Conservation (phyloP, 92 coral and sea anemone species). For the Montipora capitata region DNA sequence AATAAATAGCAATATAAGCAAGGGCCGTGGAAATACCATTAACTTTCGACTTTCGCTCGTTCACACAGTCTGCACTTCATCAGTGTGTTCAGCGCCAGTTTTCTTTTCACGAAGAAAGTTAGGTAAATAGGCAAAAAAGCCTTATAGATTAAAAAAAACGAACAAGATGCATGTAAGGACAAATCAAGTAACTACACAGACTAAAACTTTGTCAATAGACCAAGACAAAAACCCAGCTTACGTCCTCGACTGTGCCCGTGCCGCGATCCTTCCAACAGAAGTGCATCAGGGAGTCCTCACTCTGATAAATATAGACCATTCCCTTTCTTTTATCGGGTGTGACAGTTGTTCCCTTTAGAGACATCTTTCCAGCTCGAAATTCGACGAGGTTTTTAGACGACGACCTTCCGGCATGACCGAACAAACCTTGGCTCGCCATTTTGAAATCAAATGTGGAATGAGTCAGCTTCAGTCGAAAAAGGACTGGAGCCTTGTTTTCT, state of each 20-base stretch:
- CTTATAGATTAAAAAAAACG: neutral
- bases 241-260: conserved; percentile 94
- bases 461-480: conserved; percentile 15
- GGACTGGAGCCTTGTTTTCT: neutral
- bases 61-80: too few relatives aligned
- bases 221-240: conserved; percentile 42
- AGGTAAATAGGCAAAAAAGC: too few relatives aligned
- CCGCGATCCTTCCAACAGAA: conserved; percentile 99
- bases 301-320: conserved; percentile 93
- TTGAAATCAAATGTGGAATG: conserved; percentile 51
- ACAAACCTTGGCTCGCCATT: conserved; percentile 90
- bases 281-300: conserved; percentile 98
- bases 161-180: neutral
- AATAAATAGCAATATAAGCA: too few relatives aligned
- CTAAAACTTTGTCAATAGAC: neutral
- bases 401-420: conserved; percentile 85
- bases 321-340: conserved; percentile 99
- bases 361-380: conserved; percentile 99
- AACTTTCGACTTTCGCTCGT: too few relatives aligned
- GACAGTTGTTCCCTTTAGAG: conserved; percentile 92
- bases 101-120: too few relatives aligned
- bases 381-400: conserved; percentile 96
- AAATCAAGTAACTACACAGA: neutral
- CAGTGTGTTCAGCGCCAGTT: too few relatives aligned
- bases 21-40: too few relatives aligned